Base-by-base conservation (phyloP, 2,113 vertebrate genomes). In the Octodon degus region DNA sequence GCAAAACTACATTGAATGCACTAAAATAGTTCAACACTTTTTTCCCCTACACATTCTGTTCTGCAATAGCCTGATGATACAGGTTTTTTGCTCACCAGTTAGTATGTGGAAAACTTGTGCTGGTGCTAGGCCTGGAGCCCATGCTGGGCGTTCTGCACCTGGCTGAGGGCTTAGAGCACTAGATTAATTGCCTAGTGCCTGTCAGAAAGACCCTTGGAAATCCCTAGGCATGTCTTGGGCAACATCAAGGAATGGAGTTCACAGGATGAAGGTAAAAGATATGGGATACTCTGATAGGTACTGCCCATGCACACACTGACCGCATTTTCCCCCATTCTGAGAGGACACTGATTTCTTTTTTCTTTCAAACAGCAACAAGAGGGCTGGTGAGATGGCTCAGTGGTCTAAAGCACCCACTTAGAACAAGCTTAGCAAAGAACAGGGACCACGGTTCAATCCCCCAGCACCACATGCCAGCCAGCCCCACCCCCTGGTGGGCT, bases 231-330 rank as follows among this genome's bases (percentile, higher is more conserved):
- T 19, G 63, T 2, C 17, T 34, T 81, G 14, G 4, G 8, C 53
- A 20, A 65, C 77, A 95, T 86, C 86, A 96, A 97, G 95, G 70
- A n/a, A 30, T 27, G 74, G 50, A 63, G n/a, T 43, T 65, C 32
- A 89, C 11, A 25, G n/a, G 1, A 62, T 62, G 67, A 47, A 81
- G 4, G 60, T 77, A 27, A 43, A 37, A 81, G 32, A 60, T 24
- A 8, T 19, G 8, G 83, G 65, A 82, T 89, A 67, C 60, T 88
- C 82, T 43, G 63, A 20, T n/a, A 19, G 43, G 37, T 63, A 55
- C 30, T 0, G 1, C 74, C 34, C 6, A 19, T 17, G n/a, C 37
- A 63, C 82, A 88, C 37, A 16, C 0, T 43, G 53, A 60, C 30
- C 50, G 80, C 20, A 43, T 76, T 55, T 12, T 47, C 84, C 16